Base-by-base conservation (phyloP, 2,113 vertebrate species). In the Illadopsis cleaveri region DNA sequence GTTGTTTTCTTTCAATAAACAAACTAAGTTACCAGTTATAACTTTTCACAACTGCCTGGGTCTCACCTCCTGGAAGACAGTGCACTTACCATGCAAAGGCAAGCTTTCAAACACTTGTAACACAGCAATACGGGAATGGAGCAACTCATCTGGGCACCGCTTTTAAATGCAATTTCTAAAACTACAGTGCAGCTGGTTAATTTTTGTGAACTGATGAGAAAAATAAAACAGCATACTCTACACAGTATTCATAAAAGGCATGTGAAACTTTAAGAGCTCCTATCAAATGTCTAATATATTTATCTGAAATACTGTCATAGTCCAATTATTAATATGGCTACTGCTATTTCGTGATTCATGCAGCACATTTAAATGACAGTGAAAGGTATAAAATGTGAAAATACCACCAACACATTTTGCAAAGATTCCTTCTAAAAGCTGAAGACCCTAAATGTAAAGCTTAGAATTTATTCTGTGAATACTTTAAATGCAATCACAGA, bases 251-350 rank as follows among this genome's bases (percentile, higher is more conserved):
- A 86, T 31, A 90, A 95, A 93, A 92, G 70, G 37, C 77, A 61
- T 31, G 10, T 40, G 68, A 92, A 83, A 94, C 88, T 93, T 94
- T 14, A 3, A 93, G 78, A 87, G 89, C 28, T 97, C 80, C 78
- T 91, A 96, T 94, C 91, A 94, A 93, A 88, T 72, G 76, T 88
- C 89, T 95, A 96, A 94, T 93, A 90, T 93, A 95, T 96, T 96
- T 95, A 94, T 94, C 90, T 96, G 92, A 88, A 92, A 94, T 95
- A 93, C 90, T 81, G 90, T 95, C 90, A 81, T 5, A 94, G 89
- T 97, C 81, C 94, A 97, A 95, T 94, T 97, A 95, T 78, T 93
- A 96, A 96, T 51, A 97, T 90, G 95, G 96, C 93, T 96, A 93
- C 90, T 93, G 93, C 83, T 89, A 94, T 86, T 95, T 93, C 76